Evolutionary conservation across 2,888 invertebrate genomes (phyloP).

Genomic region (Hedychridium roseum): DNA sequence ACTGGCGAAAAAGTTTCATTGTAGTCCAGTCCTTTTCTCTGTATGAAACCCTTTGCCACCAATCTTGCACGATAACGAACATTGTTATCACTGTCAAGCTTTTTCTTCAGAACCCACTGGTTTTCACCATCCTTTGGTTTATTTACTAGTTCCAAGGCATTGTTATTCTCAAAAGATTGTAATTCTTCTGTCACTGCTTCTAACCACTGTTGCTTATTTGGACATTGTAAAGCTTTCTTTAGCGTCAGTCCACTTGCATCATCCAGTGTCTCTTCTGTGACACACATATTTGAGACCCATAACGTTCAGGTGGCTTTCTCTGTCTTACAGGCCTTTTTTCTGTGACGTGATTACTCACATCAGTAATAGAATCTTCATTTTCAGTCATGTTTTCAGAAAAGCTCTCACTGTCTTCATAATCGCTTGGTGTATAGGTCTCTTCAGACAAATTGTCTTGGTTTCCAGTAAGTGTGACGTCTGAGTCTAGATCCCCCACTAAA

Average conservation of each 20-base stretch:
- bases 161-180: constrained; percentile 9
- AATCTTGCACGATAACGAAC: constrained; percentile 15
- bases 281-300: constrained; percentile 1
- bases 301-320: neutral
- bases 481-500: neutral
- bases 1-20: constrained; percentile 21
- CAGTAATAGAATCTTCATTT: neutral
- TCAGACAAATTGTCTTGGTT: neutral
- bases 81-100: constrained; percentile 8
- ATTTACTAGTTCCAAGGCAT: constrained; percentile 6
- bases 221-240: neutral
- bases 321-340: neutral
- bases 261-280: neutral
- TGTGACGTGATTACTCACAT: neutral
- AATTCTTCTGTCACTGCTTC: constrained; percentile 24
- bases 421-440: neutral
- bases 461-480: neutral
- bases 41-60: constrained; percentile 19
- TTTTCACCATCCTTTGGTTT: neutral
- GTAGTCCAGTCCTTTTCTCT: constrained; percentile 8
- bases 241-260: neutral
- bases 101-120: constrained; percentile 9
- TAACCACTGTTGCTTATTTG: constrained; percentile 15
- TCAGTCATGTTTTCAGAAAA: neutral
- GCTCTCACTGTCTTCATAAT: neutral